phyloP scores from a whole-genome alignment of 2,888 invertebrate genomes.

The Hipparchia sbordonii region DNA sequence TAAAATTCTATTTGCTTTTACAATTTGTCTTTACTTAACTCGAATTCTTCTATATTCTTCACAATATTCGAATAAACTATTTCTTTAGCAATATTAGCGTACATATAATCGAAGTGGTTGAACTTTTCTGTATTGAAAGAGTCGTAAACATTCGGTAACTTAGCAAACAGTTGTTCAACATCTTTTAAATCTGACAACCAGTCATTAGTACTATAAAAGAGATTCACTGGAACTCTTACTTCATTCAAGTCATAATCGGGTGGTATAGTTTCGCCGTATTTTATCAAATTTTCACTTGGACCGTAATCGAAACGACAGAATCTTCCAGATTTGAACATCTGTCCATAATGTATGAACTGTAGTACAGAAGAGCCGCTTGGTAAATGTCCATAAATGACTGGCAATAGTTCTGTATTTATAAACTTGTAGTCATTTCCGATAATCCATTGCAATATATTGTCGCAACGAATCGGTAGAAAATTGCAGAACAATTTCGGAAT shows the following conservation, averaged over 20 bases:
- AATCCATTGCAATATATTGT: conserved; percentile 52
- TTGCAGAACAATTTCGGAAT: conserved; percentile 54
- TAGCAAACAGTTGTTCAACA: conserved; percentile 61
- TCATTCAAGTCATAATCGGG: conserved; percentile 62
- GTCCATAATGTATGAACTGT: conserved; percentile 76
- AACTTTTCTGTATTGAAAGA: conserved; percentile 79
- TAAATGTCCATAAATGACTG: conserved; percentile 83
- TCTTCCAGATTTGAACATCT: conserved; percentile 57
- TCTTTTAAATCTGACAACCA: conserved; percentile 77
- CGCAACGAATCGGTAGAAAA: conserved; percentile 51
- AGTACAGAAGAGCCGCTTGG: conserved; percentile 82
- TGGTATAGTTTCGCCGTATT: conserved; percentile 69
- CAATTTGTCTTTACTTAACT: conserved; percentile 23
- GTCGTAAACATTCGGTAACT: conserved; percentile 78
- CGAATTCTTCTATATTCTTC: conserved; percentile 47
- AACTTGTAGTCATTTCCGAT: conserved; percentile 53
- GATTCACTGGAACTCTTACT: conserved; percentile 54
- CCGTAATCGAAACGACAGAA: conserved; percentile 68
- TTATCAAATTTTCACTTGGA: conserved; percentile 48
- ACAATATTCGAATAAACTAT: conserved; percentile 77
- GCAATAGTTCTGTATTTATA: conserved; percentile 75
- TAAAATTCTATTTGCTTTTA: background rate
- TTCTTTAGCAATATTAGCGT: conserved; percentile 80
- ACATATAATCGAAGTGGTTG: conserved; percentile 86
- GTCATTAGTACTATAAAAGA: conserved; percentile 66